Percentiles rank a stretch among this genome's conserved stretches.
Conservation (phyloP, 2,113 vertebrate genomes). For the Nerophis ophidion region DNA sequence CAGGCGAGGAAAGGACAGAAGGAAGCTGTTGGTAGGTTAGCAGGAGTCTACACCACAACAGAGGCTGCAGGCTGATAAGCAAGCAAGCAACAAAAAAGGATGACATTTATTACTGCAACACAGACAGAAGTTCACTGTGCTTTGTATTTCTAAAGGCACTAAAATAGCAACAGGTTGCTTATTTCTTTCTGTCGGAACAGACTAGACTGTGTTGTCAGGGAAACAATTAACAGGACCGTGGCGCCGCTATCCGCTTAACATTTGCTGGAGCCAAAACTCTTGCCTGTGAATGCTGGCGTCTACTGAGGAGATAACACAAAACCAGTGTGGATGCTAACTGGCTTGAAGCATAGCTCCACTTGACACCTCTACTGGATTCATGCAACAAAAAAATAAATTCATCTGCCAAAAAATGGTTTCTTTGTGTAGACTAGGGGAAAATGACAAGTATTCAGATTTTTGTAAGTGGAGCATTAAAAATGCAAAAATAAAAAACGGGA, state of each 20-base stretch:
- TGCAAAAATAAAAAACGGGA: too few relatives aligned
- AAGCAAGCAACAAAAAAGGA: constrained; percentile 6
- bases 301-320: too few relatives aligned
- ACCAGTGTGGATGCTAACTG: background rate
- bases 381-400: background rate
- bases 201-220: constrained; percentile 48
- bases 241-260: constrained; percentile 15
- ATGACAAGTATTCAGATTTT: too few relatives aligned
- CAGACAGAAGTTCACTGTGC: background rate
- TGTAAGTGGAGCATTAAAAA: too few relatives aligned
- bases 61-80: constrained; percentile 28
- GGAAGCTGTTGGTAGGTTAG: constrained; percentile 16
- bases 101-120: constrained; percentile 4
- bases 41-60: constrained; percentile 12
- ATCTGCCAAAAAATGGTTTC: background rate
- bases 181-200: too few relatives aligned
- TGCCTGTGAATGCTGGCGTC: background rate
- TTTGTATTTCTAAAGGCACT: background rate
- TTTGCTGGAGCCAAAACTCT: background rate
- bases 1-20: constrained; percentile 11
- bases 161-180: too few relatives aligned
- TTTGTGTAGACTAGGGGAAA: background rate
- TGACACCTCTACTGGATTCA: background rate
- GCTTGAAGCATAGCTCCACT: background rate
- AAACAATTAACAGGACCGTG: constrained; percentile 48